Evolutionary conservation across 2,113 vertebrate species (phyloP).

Genomic region (Callocephalon fimbriatum): DNA sequence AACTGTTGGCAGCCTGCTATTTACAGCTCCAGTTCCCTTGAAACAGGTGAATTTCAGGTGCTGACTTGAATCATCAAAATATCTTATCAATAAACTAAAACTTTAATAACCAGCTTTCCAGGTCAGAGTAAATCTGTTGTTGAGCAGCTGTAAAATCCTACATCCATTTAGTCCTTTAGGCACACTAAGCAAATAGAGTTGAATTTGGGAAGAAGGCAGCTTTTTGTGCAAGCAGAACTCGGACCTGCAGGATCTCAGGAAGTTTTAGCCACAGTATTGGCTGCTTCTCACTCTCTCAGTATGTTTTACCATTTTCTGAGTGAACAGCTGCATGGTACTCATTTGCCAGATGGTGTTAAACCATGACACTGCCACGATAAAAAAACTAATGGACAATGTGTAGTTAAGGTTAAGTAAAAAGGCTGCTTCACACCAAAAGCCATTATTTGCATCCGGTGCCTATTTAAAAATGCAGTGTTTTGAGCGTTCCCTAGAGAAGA

Average conservation of each 20-base stretch:
- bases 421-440: background rate
- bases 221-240: background rate
- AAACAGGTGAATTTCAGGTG: background rate
- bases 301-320: background rate
- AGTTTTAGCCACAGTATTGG: background rate
- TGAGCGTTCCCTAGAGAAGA: background rate
- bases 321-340: background rate
- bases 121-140: background rate
- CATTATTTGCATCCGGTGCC: background rate
- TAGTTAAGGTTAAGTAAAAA: background rate
- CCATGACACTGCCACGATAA: background rate
- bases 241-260: background rate
- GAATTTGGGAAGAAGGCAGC: background rate
- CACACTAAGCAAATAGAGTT: rapidly evolving
- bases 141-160: rapidly evolving
- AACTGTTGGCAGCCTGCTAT: background rate
- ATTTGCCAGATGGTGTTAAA: background rate
- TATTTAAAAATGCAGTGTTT: background rate
- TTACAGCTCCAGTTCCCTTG: background rate
- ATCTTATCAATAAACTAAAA: background rate
- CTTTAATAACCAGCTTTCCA: background rate
- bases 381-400: background rate
- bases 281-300: background rate
- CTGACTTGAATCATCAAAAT: background rate
- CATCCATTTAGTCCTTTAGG: background rate